Evolutionary conservation across 1,140 invertebrate genomes (phyloP), one percentile per base, ranked within the genome.

Genomic region (Apis cerana): DNA sequence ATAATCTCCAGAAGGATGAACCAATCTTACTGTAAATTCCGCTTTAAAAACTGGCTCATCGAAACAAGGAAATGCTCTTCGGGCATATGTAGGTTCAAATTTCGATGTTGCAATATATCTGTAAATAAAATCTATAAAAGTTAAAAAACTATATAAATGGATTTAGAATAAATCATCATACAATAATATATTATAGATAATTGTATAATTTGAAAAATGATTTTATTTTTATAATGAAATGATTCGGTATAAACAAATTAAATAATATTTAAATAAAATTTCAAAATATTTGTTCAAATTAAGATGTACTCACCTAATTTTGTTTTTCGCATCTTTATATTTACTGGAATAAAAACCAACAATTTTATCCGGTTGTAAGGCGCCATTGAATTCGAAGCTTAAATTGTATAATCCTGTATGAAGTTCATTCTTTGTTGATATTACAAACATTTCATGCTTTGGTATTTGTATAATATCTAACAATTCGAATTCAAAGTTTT

Each of bases 41-140:
- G 98, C 97, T 94, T 99, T 99, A 88, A 99, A 97, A 58, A 96
- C 95, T 0, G 99, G 99, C 92, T 99, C 99, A 94, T 99, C 99
- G 92, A 99, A 99, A 92, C 98, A 99, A 0, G 99, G 98, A 91
- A 99, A 99, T 0, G 97, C 97, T 92, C 96, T 95, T 52, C 98
- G 95, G 1, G 98, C 98, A 94, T 98, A 98, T 1, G 98, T 99
- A 1, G 98, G 97, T 91, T 99, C 97, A 91, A 99, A 98, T 93
- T 99, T 99, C 2, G 98, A 97, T 2, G 97, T 97, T 15, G 97
- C 97, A 84, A 99, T 96, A 79, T 94, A 95, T 90, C 98, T 98
- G 89, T 9, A 1, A 15, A 84, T 33, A 52, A 56, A 65, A 70
- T 62, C 1, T 48, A 75, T 3, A 43, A 7, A 15, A 62, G 48